phyloP scores from a whole-genome alignment of 1,140 invertebrate species.

The Aphaenogaster ashmeadi region DNA sequence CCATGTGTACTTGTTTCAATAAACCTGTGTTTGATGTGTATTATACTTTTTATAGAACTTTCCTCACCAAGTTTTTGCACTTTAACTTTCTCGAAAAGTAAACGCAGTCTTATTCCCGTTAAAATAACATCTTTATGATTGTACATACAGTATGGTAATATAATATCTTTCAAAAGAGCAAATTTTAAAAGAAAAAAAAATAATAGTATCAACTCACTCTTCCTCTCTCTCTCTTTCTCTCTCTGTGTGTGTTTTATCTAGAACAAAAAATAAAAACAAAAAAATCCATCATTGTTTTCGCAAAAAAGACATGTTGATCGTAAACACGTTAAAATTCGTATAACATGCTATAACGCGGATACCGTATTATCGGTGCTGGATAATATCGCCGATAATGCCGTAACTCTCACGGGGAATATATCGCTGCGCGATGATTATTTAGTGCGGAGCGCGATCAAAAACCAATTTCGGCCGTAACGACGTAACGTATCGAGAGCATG shows the following conservation, averaged over 20 bases:
- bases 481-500: conserved; percentile 58
- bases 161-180: not conserved
- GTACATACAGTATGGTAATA: not conserved
- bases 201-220: conserved; percentile 2
- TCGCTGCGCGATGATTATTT: conserved; percentile 60
- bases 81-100: conserved; percentile 14
- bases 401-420: conserved; percentile 61
- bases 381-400: conserved; percentile 64
- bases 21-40: not conserved
- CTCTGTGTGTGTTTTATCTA: not conserved
- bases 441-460: conserved; percentile 59
- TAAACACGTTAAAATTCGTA: conserved; percentile 58
- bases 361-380: conserved; percentile 55
- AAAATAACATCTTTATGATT: not conserved
- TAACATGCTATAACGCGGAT: conserved; percentile 57
- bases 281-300: conserved; percentile 2
- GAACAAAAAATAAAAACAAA: conserved; percentile 1
- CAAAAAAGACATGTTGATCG: conserved; percentile 36
- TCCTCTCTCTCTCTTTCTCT: not conserved
- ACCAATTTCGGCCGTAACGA: conserved; percentile 59
- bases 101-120: conserved; percentile 4
- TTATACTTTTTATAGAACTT: conserved; percentile 8
- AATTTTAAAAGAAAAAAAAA: not conserved
- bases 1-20: not conserved
- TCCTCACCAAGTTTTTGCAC: not conserved